These are phyloP conservation scores for Eupithecia insigniata DNA, from an alignment of 2,888 invertebrate genomes.

Conservation along the genomic window DNA sequence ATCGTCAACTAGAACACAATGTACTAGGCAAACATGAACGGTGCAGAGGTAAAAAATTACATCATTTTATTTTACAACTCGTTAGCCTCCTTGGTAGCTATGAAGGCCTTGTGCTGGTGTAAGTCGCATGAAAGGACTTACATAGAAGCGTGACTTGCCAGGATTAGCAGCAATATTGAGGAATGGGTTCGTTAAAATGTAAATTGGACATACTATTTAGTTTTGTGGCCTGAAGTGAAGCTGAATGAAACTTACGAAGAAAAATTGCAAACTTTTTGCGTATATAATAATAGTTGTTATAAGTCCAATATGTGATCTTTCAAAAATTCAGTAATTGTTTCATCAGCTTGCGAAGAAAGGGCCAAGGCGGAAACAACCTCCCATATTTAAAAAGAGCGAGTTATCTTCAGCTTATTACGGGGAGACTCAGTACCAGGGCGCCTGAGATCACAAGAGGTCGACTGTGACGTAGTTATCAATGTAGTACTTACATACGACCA, in stretches of 20 bases:
- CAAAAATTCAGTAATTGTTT: slow-evolving; percentile 19
- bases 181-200: slow-evolving; percentile 30
- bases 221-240: not conserved
- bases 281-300: not conserved
- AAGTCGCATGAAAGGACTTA: slow-evolving; percentile 62
- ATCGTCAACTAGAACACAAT: slow-evolving; percentile 83
- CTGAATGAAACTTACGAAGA: not conserved
- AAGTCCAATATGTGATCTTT: not conserved
- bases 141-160: slow-evolving; percentile 44
- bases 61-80: slow-evolving; percentile 40
- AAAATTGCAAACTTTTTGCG: not conserved
- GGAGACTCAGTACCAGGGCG: slow-evolving; percentile 78
- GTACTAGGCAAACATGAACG: slow-evolving; percentile 70
- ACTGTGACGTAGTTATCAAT: slow-evolving; percentile 73
- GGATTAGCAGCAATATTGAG: slow-evolving; percentile 40
- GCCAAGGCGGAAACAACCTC: slow-evolving; percentile 70
- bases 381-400: slow-evolving; percentile 74
- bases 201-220: not conserved
- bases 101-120: slow-evolving; percentile 61
- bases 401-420: slow-evolving; percentile 84
- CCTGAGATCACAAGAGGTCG: slow-evolving; percentile 71
- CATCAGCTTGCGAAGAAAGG: slow-evolving; percentile 27
- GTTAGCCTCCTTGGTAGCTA: slow-evolving; percentile 54
- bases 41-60: slow-evolving; percentile 53
- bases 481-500: slow-evolving; percentile 52